Evolutionary conservation across 1,140 invertebrate species (phyloP).

Genomic region (Piezodorus guildinii): DNA sequence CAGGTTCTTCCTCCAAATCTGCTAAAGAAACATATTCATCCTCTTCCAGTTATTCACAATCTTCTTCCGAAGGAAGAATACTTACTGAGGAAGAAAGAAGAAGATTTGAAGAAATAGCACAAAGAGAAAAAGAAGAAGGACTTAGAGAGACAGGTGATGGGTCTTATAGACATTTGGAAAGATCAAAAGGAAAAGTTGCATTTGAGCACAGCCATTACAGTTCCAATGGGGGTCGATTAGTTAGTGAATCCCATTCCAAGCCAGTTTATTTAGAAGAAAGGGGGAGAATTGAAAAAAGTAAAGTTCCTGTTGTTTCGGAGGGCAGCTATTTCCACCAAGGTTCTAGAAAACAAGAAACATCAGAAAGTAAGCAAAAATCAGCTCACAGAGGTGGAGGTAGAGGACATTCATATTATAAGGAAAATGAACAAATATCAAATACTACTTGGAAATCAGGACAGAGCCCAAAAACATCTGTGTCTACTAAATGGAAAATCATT

Average conservation of each 20-base stretch:
- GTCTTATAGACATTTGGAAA: not conserved
- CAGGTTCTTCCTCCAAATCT: conserved; percentile 37
- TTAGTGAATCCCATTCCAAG: conserved; percentile 19
- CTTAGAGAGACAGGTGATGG: conserved; percentile 19
- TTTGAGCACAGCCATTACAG: conserved; percentile 14
- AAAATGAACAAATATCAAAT: conserved; percentile 5
- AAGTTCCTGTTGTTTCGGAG: too few species aligned
- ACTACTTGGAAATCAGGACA: not conserved
- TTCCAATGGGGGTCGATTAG: conserved; percentile 15
- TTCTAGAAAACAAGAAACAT: not conserved
- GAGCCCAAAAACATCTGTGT: not conserved
- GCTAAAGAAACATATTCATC: conserved; percentile 11
- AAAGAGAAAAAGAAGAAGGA: conserved; percentile 25
- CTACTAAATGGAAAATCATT: conserved; percentile 5
- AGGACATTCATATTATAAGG: not conserved
- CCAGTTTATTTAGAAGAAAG: conserved; percentile 3
- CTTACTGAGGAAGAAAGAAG: conserved; percentile 26
- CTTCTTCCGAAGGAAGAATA: conserved; percentile 2
- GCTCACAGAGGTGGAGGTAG: not conserved
- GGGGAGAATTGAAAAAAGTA: conserved; percentile 1
- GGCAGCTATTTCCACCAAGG: too few species aligned
- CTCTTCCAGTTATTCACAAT: conserved; percentile 12
- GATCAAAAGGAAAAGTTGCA: not conserved
- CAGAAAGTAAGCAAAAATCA: not conserved
- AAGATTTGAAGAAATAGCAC: conserved; percentile 22